Conservation (phyloP, 2,113 vertebrate genomes). For the Ardeotis arabs region DNA sequence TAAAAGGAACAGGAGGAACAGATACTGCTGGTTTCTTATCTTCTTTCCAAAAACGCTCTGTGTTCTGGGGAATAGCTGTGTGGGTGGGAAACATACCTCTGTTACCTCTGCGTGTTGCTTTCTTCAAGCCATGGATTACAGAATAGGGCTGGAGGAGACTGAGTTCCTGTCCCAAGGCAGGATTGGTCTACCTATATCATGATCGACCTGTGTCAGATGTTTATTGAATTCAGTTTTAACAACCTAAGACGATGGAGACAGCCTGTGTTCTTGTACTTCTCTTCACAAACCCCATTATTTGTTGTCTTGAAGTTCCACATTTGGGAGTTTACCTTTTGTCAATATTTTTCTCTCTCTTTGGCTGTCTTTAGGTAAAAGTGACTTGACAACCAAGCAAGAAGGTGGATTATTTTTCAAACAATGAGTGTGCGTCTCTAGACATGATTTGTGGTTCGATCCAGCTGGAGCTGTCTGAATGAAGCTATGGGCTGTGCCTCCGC, state of each 20-base stretch:
- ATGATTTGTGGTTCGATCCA: conserved; percentile 84
- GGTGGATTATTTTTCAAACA: conserved; percentile 53
- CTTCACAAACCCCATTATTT: neutral
- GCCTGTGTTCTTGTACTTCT: neutral
- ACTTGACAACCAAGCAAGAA: neutral
- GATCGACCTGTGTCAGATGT: neutral
- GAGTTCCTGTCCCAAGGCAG: neutral
- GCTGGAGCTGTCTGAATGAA: conserved; percentile 89
- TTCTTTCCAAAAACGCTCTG: neutral
- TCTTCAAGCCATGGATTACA: neutral
- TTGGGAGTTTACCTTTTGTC: neutral
- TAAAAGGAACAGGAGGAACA: neutral
- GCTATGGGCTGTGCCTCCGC: conserved; percentile 99
- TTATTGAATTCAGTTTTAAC: neutral
- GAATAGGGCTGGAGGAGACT: neutral
- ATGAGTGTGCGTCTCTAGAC: conserved; percentile 75
- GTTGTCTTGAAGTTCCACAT: neutral
- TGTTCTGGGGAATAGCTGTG: neutral
- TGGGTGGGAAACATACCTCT: neutral
- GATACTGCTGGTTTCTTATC: neutral
- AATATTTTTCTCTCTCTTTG: neutral
- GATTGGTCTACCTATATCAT: neutral
- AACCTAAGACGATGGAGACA: neutral
- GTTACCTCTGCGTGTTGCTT: neutral
- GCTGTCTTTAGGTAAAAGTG: conserved; percentile 46